Evolutionary conservation across 2,888 invertebrate species (phyloP).

Genomic region (Esperia sulphurella): DNA sequence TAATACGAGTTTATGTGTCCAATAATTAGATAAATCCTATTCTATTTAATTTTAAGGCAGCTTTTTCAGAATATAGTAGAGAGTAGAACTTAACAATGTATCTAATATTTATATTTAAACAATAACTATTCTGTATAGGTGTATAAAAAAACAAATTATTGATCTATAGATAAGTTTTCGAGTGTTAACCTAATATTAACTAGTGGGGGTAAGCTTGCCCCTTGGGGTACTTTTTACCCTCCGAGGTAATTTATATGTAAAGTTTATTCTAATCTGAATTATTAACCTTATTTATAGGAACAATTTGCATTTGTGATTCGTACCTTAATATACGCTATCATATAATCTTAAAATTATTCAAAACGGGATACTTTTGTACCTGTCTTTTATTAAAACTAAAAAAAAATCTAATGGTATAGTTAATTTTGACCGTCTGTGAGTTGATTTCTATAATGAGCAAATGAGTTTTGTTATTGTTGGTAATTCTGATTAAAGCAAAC

Average conservation of each 20-base stretch:
- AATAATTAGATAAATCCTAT: background rate
- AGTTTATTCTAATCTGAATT: no score
- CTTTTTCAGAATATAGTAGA: background rate
- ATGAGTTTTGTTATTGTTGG: background rate
- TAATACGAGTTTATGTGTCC: background rate
- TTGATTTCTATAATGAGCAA: no score
- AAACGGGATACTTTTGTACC: no score
- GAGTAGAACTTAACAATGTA: conserved; percentile 3
- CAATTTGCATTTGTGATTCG: no score
- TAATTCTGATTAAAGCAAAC: background rate
- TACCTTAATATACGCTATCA: no score
- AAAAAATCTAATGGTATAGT: no score
- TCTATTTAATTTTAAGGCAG: background rate
- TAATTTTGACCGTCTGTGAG: no score
- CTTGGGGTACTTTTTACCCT: background rate
- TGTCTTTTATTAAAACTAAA: no score
- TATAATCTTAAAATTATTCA: no score
- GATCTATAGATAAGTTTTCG: conserved; percentile 3
- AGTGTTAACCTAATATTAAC: background rate
- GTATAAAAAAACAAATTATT: conserved; percentile 11
- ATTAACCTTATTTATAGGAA: no score
- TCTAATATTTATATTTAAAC: conserved; percentile 11
- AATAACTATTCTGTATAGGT: conserved; percentile 11
- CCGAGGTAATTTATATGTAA: no score
- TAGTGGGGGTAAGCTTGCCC: background rate